These are phyloP conservation scores for Ceratina calcarata DNA, from an alignment of 1,140 invertebrate genomes.

Conservation along the genomic window DNA sequence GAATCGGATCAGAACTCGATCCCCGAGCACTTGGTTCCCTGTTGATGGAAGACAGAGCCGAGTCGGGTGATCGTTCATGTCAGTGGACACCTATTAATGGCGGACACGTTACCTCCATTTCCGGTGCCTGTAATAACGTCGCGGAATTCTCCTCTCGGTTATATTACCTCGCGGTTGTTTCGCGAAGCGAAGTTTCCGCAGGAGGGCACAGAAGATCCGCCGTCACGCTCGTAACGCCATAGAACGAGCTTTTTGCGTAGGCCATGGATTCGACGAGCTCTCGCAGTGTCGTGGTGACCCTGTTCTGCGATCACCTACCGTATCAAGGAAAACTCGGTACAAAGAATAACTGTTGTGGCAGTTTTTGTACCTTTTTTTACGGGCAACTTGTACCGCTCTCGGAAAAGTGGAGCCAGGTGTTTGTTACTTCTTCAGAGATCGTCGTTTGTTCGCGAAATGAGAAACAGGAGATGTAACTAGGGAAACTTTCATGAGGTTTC, in stretches of 20 bases:
- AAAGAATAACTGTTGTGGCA: background rate
- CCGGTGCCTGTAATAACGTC: background rate
- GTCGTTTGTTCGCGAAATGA: background rate
- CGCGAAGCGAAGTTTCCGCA: too few species aligned
- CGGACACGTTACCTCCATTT: constrained; percentile 22
- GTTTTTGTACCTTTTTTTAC: constrained; percentile 19
- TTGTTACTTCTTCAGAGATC: background rate
- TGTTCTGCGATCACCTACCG: constrained; percentile 8
- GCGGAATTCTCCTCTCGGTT: background rate
- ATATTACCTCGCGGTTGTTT: background rate
- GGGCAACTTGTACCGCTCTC: background rate
- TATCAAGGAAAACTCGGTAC: background rate
- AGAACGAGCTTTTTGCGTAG: constrained; percentile 16
- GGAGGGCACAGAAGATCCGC: background rate
- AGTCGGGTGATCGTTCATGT: constrained; percentile 17
- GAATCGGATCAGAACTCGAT: constrained; percentile 10
- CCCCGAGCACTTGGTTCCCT: background rate
- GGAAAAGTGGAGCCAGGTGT: background rate
- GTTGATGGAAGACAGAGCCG: constrained; percentile 4
- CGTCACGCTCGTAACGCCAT: constrained; percentile 12
- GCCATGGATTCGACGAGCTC: background rate
- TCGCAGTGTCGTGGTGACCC: background rate
- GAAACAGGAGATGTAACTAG: background rate
- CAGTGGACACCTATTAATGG: constrained; percentile 6
- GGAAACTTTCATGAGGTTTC: background rate